phyloP scores from a whole-genome alignment of 2,888 invertebrate species.

The Acanthosepion lycidas region DNA sequence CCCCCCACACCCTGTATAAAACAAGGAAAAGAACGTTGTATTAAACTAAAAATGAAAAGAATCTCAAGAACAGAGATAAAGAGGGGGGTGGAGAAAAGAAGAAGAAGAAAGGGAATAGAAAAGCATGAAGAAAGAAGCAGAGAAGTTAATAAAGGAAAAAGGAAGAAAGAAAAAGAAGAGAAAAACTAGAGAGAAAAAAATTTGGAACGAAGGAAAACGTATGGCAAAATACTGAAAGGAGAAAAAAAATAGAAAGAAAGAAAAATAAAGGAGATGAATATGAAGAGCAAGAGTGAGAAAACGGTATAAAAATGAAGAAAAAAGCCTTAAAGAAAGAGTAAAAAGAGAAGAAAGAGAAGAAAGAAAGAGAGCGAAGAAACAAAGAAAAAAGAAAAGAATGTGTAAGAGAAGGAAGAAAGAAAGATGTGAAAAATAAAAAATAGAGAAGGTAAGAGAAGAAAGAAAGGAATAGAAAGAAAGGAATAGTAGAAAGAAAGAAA shows the following conservation, averaged over 20 bases:
- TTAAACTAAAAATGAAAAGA: no score
- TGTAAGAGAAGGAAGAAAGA: no score
- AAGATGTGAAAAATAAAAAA: no score
- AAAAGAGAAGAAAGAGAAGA: not conserved
- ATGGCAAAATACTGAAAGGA: not conserved
- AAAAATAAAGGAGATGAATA: not conserved
- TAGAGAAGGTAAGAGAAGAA: no score
- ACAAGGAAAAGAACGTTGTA: no score
- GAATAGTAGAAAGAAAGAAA: no score
- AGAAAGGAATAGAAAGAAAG: no score
- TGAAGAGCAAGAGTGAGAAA: not conserved
- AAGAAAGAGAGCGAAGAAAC: not conserved
- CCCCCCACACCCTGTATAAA: no score
- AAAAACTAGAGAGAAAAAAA: not conserved
- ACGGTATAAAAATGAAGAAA: not conserved
- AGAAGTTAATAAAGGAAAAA: not conserved
- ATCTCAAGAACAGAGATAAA: not conserved
- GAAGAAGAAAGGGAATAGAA: not conserved
- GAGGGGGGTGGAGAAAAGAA: no score
- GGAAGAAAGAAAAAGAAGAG: not conserved
- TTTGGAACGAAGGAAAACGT: not conserved
- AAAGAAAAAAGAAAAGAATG: no score
- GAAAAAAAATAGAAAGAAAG: not conserved
- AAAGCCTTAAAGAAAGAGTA: not conserved
- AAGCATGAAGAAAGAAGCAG: not conserved